Percentiles rank a stretch among this genome's conserved stretches.
These are phyloP conservation scores for Pterophyllum scalare DNA, from an alignment of 2,113 vertebrate genomes.

Conservation along the genomic window DNA sequence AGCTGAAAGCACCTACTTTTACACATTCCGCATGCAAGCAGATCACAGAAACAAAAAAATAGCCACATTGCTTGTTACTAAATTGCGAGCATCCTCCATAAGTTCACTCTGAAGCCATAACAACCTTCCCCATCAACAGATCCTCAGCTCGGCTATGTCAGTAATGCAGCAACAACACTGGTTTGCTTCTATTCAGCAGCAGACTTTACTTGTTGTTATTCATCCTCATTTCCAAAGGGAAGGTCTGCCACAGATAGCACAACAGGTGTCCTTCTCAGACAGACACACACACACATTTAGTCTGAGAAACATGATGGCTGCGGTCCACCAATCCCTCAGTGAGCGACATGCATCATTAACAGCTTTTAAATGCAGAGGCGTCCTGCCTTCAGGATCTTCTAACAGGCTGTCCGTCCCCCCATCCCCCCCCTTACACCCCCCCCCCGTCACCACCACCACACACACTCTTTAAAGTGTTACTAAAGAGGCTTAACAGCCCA, in stretches of 20 bases:
- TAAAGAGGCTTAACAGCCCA: conserved; percentile 69
- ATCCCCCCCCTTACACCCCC: conserved; percentile 12
- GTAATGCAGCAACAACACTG: neutral
- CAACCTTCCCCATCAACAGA: neutral
- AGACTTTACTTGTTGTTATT: conserved; percentile 50
- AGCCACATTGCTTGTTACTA: neutral
- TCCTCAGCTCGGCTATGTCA: neutral
- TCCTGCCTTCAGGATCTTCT: conserved; percentile 63
- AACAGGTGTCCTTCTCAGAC: conserved; percentile 73
- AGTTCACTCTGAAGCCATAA: neutral
- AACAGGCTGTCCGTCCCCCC: conserved; percentile 55
- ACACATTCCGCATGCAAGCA: neutral
- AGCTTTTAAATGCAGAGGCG: conserved; percentile 72
- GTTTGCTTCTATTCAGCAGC: conserved; percentile 29
- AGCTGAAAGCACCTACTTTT: neutral
- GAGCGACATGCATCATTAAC: conserved; percentile 81
- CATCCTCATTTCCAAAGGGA: conserved; percentile 47
- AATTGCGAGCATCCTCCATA: neutral
- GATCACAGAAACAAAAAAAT: neutral
- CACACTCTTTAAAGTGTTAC: conserved; percentile 61
- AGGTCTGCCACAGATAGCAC: conserved; percentile 57
- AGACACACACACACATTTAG: conserved; percentile 12
- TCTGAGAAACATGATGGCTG: conserved; percentile 66
- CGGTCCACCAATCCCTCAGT: conserved; percentile 66
- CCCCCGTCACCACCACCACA: conserved; percentile 54